Conservation (phyloP, 2,113 vertebrate genomes). For the Rousettus leschenaultii region DNA sequence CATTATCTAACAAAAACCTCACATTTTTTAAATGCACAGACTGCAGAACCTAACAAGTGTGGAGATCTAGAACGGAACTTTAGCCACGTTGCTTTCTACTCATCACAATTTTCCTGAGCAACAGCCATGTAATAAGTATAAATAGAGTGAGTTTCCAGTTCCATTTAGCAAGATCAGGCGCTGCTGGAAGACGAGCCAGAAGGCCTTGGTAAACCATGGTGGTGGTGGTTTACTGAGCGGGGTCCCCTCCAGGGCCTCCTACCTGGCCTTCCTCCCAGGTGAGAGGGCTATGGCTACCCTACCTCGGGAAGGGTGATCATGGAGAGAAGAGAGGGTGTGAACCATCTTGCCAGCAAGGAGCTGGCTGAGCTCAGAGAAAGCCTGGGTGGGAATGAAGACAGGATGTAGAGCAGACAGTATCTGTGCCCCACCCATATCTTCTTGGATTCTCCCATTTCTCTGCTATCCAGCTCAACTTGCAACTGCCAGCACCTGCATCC, state of each 20-base stretch:
- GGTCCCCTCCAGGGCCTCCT: not conserved
- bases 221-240: not conserved
- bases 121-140: not conserved
- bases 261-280: not conserved
- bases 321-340: not conserved
- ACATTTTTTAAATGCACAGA: not conserved
- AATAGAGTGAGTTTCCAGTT: not conserved
- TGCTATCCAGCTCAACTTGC: not conserved
- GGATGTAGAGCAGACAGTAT: not conserved
- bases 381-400: not conserved
- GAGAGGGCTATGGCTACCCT: not conserved
- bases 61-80: not conserved
- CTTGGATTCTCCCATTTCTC: not conserved
- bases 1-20: not conserved
- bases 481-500: not conserved
- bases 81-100: not conserved
- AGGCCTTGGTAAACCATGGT: not conserved
- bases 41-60: not conserved
- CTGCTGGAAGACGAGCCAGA: not conserved
- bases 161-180: fast-evolving
- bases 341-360: not conserved
- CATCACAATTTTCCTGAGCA: not conserved
- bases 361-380: not conserved
- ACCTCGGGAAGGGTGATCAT: not conserved
- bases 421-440: not conserved